A percentile compares a stretch with the other conserved stretches of the same genome.
Conservation (phyloP, 1,140 invertebrate species). For the Heterodera schachtii region DNA sequence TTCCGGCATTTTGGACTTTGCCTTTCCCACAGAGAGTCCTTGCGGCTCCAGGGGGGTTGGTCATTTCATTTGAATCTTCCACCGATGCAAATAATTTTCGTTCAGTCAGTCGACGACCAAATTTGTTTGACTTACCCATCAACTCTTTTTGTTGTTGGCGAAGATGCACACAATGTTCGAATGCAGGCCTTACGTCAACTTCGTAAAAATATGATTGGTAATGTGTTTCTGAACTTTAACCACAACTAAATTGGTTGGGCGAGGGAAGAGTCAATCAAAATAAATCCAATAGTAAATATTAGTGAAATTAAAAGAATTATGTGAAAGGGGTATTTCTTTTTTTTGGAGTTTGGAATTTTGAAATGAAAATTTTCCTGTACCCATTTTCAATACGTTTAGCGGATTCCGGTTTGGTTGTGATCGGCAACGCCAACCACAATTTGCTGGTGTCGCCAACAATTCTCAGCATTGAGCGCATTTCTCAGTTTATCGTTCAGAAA, state of each 20-base stretch:
- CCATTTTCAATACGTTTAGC: constrained; percentile 2
- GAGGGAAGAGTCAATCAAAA: too few species aligned
- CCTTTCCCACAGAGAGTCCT: constrained; percentile 36
- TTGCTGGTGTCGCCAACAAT: constrained; percentile 43
- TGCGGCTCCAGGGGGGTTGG: constrained; percentile 38
- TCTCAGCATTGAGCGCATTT: constrained; percentile 45
- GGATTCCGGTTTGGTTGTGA: constrained; percentile 42
- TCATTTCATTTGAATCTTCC: not conserved
- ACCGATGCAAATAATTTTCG: not conserved
- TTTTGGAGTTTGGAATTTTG: too few species aligned
- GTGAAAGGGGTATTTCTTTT: too few species aligned
- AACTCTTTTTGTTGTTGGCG: constrained; percentile 48
- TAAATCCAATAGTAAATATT: too few species aligned
- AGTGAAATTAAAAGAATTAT: too few species aligned
- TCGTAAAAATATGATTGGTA: constrained; percentile 48
- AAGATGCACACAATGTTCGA: constrained; percentile 38
- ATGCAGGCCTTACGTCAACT: constrained; percentile 38
- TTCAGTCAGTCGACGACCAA: constrained; percentile 41
- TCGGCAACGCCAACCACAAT: constrained; percentile 47
- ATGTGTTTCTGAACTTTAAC: not conserved
- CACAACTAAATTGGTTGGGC: not conserved
- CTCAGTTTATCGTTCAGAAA: constrained; percentile 45
- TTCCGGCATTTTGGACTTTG: constrained; percentile 44
- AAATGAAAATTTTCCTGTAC: too few species aligned
- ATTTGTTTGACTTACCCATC: constrained; percentile 48